Conservation (phyloP, 2,113 vertebrate genomes). For the Melospiza melodia region DNA sequence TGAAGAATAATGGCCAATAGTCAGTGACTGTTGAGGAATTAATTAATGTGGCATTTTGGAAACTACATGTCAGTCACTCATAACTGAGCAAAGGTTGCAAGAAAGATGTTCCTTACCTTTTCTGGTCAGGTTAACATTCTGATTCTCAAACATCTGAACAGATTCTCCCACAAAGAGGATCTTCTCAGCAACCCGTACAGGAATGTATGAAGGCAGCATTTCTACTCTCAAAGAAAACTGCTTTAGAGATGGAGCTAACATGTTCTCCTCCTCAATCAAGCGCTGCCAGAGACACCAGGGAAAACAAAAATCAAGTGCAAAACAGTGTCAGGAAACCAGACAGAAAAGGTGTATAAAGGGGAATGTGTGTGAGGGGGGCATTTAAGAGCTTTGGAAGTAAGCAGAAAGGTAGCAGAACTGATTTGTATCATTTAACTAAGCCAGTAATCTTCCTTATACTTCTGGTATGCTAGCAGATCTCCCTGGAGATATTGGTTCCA, state of each 20-base stretch:
- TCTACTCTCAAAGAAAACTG: constrained; percentile 95
- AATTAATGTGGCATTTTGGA: neutral
- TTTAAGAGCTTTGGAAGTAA: neutral
- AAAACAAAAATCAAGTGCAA: neutral
- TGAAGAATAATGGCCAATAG: neutral
- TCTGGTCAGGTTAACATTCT: constrained; percentile 90
- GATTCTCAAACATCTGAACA: constrained; percentile 99
- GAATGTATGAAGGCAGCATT: constrained; percentile 96
- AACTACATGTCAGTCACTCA: neutral
- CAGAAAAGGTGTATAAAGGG: neutral
- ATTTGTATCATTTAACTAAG: neutral
- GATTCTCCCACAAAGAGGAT: constrained; percentile 98
- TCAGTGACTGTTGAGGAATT: neutral
- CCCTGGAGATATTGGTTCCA: neutral
- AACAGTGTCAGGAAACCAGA: neutral
- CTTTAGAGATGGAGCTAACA: constrained; percentile 94
- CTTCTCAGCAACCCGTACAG: constrained; percentile 94
- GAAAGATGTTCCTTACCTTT: constrained; percentile 79
- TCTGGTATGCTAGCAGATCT: neutral
- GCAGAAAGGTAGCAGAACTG: neutral
- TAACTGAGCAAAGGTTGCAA: neutral
- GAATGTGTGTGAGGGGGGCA: neutral
- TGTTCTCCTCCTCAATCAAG: constrained; percentile 97
- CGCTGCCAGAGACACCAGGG: constrained; percentile 73
- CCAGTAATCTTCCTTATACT: neutral